A percentile compares a stretch with the other conserved stretches of the same genome.
These are phyloP conservation scores for Hylaea fasciaria DNA, from an alignment of 2,888 invertebrate genomes.

Conservation along the genomic window DNA sequence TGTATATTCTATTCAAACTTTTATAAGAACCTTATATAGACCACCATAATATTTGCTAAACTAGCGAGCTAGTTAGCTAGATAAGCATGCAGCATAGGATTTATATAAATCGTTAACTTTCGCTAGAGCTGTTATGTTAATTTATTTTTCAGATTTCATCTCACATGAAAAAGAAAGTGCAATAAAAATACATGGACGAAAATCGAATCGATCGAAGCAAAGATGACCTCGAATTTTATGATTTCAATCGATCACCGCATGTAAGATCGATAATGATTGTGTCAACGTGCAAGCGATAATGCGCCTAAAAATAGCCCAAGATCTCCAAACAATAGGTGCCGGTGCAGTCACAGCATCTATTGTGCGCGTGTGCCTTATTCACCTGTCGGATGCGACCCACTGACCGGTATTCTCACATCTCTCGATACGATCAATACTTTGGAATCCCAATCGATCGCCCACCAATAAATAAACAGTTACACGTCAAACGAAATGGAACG, in stretches of 20 bases:
- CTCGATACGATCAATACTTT: constrained; percentile 60
- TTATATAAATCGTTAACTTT: constrained; percentile 5
- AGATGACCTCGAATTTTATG: constrained; percentile 41
- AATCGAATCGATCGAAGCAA: constrained; percentile 34
- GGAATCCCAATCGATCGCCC: constrained; percentile 60
- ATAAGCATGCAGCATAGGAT: no score
- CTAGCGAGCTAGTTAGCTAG: no score
- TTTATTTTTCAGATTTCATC: constrained; percentile 14
- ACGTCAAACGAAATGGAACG: constrained; percentile 49
- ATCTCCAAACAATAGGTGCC: constrained; percentile 54
- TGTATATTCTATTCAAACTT: no score
- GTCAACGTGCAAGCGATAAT: constrained; percentile 51
- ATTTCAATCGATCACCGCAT: constrained; percentile 55
- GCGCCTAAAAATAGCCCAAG: constrained; percentile 49
- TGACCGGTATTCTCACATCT: constrained; percentile 63
- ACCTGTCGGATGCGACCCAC: constrained; percentile 69
- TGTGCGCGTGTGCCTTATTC: constrained; percentile 54
- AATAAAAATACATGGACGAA: constrained; percentile 29
- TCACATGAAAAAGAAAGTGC: constrained; percentile 41
- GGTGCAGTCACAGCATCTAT: constrained; percentile 51
- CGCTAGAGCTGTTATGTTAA: constrained; percentile 5
- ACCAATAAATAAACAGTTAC: constrained; percentile 61
- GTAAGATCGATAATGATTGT: constrained; percentile 62
- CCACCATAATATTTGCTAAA: no score
- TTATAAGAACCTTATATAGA: constrained; percentile 1